phyloP scores from a whole-genome alignment of 2,113 vertebrate species.

The Malurus elegans region DNA sequence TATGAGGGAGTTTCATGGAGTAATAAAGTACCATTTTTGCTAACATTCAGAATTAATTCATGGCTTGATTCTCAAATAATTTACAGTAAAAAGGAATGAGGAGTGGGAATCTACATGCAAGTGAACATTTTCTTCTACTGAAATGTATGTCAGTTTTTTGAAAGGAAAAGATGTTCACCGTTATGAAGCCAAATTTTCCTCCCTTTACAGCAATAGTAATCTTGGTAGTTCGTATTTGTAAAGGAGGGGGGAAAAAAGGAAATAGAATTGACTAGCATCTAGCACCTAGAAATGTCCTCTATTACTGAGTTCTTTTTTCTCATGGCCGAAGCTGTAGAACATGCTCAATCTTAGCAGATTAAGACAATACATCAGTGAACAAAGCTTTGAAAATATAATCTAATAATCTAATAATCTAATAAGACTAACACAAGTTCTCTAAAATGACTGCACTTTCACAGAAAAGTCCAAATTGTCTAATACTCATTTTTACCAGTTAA shows the following conservation, averaged over 20 bases:
- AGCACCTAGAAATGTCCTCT: neutral
- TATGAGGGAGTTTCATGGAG: neutral
- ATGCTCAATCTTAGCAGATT: neutral
- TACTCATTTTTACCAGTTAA: neutral
- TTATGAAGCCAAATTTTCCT: neutral
- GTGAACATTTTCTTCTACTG: neutral
- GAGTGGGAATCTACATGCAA: neutral
- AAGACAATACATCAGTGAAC: neutral
- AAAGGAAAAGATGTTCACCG: neutral
- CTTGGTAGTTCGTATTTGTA: neutral
- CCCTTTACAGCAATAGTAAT: neutral
- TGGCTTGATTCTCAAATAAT: neutral
- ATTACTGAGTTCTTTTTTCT: neutral
- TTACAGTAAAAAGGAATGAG: neutral
- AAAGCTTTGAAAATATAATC: neutral
- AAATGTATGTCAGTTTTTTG: neutral
- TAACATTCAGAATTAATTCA: neutral
- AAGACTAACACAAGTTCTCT: neutral
- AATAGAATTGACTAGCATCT: neutral
- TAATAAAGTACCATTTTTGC: neutral
- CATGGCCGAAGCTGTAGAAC: neutral
- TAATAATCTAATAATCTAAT: too few species aligned
- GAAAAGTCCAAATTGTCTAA: neutral
- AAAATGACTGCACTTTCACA: neutral
- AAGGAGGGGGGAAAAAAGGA: fast-evolving